Evolutionary conservation across 2,888 invertebrate species (phyloP), one percentile per base, ranked within the genome.

Genomic region (Tiliacea aurago): DNA sequence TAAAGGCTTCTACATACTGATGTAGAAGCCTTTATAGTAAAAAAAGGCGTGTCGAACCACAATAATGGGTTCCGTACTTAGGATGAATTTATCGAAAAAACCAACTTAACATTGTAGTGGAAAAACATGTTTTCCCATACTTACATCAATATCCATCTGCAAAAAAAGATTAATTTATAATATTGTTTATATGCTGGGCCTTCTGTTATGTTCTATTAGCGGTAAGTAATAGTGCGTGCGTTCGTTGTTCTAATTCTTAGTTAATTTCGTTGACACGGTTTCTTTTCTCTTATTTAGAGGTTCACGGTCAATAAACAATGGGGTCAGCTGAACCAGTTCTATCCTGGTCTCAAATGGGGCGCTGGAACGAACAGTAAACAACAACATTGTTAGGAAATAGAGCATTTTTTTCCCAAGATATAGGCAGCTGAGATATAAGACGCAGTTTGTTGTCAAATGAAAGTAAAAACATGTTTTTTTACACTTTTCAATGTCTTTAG

Each of bases 211-310:
- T 10, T 10, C 18, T 47, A 4, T n/a, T 13, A 20, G 9, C 2
- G 13, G 28, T n/a, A 37, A 3, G 73, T 33, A 51, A 63, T 49
- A 66, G 37, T 65, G 55, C 72, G 72, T 78, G 55, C 78, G 72
- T 80, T 45, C 65, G 23, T 73, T 69, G 80, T 66, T 63, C 73
- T 73, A 79, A 83, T 79, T 80, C 62, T 45, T 68, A 55, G 64
- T 79, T 83, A 79, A 83, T 80, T 83, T 78, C 43, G 64, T 37
- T 83, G 83, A 62, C 67, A 78, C 20, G 28, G 79, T 83, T 78
- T 68, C 59, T 56, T 70, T 80, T 83, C 45, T 56, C 45, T 73
- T 62, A 58, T 83, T 80, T 58, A 47, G 59, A 68, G 83, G 80
- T 83, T 83, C 80, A 80, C 55, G 80, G 80, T 78, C 80, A 80